Evolutionary conservation across 1,140 invertebrate genomes (phyloP).

Genomic region (Sitophilus oryzae): DNA sequence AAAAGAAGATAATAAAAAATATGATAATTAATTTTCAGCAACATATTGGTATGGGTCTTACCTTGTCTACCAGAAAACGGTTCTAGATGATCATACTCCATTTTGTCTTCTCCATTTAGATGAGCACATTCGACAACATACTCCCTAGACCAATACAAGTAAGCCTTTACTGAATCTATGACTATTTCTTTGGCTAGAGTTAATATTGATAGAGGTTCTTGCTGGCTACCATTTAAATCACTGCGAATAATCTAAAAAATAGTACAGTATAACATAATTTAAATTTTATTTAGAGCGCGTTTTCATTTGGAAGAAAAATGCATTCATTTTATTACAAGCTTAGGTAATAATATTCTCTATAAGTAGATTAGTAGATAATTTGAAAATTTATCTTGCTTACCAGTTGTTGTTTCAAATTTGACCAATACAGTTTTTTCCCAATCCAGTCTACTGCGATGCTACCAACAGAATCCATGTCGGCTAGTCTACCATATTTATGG

Average conservation of each 20-base stretch:
- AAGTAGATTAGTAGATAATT: neutral
- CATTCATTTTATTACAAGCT: no score
- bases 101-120: slow-evolving; percentile 70
- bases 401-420: slow-evolving; percentile 74
- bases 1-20: no score
- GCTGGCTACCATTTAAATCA: slow-evolving; percentile 59
- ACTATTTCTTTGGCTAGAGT: slow-evolving; percentile 73
- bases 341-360: no score
- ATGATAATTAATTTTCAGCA: neutral
- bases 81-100: slow-evolving; percentile 63
- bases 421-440: slow-evolving; percentile 83
- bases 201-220: slow-evolving; percentile 70
- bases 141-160: slow-evolving; percentile 83
- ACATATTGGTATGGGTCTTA: slow-evolving; percentile 31
- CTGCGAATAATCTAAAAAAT: slow-evolving; percentile 59
- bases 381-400: slow-evolving; percentile 46
- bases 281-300: no score
- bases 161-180: slow-evolving; percentile 74
- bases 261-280: no score
- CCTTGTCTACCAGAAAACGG: slow-evolving; percentile 73
- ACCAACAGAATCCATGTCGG: slow-evolving; percentile 63
- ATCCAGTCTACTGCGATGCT: slow-evolving; percentile 85
- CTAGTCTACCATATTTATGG: slow-evolving; percentile 49
- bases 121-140: slow-evolving; percentile 72
- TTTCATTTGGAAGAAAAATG: no score